Evolutionary conservation across 1,140 invertebrate species (phyloP), one percentile per base, ranked within the genome.

Genomic region (Rhizoglyphus robini): DNA sequence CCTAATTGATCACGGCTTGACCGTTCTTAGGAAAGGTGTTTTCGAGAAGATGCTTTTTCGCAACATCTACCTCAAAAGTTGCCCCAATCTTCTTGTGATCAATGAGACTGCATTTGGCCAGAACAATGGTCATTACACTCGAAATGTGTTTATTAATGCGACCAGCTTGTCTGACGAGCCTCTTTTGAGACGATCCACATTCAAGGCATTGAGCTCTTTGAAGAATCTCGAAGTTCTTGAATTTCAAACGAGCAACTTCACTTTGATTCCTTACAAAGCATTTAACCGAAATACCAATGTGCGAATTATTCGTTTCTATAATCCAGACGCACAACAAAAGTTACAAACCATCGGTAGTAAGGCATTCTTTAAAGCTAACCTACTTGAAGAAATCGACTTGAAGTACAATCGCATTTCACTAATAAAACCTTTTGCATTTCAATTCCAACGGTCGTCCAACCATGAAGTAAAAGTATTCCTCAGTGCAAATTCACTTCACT

Each of bases 351-450:
- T 64, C 1, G 31, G 31, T 36, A 27, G 46, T 1, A 23, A 57
- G 27, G 63, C 46, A 11, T 64, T 64, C 29, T 38, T 51, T 38
- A 15, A 25, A 5, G 27, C 46, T 25, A 31, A n/a, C 1, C 13
- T 23, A 2, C 29, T 64, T 20, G 1, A 48, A 30, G 27, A 64
- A 20, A 48, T 64, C 20, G 23, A 64, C 25, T 25, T 64, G 29
- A 23, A 25, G 11, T 27, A 64, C 29, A 64, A 64, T 64, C 63
- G 23, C 3, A 48, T 64, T 5, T 23, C 2, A 13, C 27, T 8
- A 18, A 64, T 64, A 18, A 51, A 25, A 18, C 29, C 63, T 5
- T 49, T 51, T 57, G 63, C 63, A n/a, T 64, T 64, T 64, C 18
- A 31, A 8, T 64, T 64, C 31, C 20, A 30, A n/a, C 38, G 18